These are phyloP conservation scores for Campoplex capitator DNA, from an alignment of 2,888 invertebrate genomes.

Conservation along the genomic window DNA sequence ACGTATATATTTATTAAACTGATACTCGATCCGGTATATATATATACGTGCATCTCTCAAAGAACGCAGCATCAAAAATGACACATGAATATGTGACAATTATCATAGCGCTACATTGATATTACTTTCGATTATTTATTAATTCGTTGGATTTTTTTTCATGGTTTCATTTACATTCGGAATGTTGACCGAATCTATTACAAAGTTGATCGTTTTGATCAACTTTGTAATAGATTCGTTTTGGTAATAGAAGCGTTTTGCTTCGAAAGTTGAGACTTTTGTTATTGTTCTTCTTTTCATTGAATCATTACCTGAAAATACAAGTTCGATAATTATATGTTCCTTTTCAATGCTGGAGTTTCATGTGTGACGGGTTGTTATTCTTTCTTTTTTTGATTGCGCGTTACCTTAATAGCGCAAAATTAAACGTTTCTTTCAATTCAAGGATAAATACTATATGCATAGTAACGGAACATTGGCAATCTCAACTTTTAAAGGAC, in stretches of 20 bases:
- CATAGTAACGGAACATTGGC: neutral
- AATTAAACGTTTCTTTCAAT: neutral
- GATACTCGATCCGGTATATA: constrained; percentile 5
- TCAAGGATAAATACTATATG: neutral
- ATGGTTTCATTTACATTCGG: neutral
- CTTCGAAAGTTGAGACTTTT: neutral
- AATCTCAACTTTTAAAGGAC: neutral
- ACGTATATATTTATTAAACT: neutral
- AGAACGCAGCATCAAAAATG: neutral
- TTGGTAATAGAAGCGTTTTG: too few relatives aligned
- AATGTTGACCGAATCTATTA: neutral
- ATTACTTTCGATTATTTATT: neutral
- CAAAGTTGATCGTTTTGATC: neutral
- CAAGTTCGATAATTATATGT: neutral
- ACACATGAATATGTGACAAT: neutral
- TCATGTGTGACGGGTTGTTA: neutral
- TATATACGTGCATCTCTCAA: neutral
- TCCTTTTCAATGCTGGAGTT: neutral
- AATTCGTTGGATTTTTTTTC: neutral
- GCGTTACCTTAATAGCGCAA: too few relatives aligned
- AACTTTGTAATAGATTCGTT: too few relatives aligned
- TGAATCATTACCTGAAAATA: neutral
- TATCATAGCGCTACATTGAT: neutral
- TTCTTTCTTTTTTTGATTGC: neutral
- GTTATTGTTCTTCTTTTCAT: neutral